phyloP scores from a whole-genome alignment of 2,113 vertebrate genomes.

The Eudyptes chrysolophus region DNA sequence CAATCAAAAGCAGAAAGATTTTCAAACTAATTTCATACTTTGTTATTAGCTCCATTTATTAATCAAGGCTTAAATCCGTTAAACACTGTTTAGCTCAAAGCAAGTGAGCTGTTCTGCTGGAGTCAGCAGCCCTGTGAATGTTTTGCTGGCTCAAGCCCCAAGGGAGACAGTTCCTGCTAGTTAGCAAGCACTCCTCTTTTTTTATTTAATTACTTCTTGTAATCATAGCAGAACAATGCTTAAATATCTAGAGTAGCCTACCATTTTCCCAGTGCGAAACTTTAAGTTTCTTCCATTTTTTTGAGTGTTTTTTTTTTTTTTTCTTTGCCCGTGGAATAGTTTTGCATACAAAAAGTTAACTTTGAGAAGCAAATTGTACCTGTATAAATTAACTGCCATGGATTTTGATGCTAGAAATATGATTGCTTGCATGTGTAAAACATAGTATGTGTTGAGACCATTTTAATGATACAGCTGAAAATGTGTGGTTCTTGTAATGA shows the following conservation, averaged over 20 bases:
- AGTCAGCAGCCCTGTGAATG: not conserved
- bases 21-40: not conserved
- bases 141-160: not conserved
- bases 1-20: not conserved
- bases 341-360: not conserved
- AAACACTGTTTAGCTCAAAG: not conserved
- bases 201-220: not conserved
- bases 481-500: not conserved
- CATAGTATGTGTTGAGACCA: rapidly evolving
- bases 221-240: not conserved
- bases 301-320: not conserved
- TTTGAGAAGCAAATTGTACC: not conserved
- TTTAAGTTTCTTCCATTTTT: not conserved
- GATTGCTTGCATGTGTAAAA: not conserved
- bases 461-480: not conserved
- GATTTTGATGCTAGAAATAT: not conserved
- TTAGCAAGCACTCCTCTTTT: not conserved
- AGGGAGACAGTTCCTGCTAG: not conserved
- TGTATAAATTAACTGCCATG: not conserved
- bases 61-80: not conserved
- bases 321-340: not conserved
- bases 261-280: not conserved
- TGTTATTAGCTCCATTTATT: not conserved
- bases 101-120: not conserved
- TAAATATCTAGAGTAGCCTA: not conserved